Percentiles rank a stretch among this genome's conserved stretches.
Evolutionary conservation across 30 jellyfish, hydroid and myxozoan genomes (phyloP).

Genomic region (Phacellophora camtschatica): DNA sequence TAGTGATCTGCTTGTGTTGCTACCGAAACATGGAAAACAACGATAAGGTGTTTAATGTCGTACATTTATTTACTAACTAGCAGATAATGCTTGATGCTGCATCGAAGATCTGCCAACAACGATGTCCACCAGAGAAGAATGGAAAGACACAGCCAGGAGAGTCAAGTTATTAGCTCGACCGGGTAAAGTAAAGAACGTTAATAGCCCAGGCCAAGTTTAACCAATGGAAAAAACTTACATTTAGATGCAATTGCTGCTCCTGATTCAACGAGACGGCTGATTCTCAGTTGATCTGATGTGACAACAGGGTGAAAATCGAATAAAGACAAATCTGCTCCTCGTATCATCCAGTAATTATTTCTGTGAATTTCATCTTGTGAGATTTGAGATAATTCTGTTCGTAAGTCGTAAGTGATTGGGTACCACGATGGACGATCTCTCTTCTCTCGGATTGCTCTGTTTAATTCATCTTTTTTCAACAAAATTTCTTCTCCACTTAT

Average conservation of each 20-base stretch:
- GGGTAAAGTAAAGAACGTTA: too few species aligned
- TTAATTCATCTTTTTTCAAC: not conserved
- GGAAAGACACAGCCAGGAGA: too few species aligned
- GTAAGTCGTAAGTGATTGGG: constrained; percentile 1
- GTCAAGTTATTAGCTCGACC: too few species aligned
- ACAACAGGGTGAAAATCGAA: constrained; percentile 37
- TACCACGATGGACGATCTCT: constrained; percentile 7
- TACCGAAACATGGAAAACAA: too few species aligned
- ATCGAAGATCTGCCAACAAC: too few species aligned
- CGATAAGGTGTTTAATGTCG: too few species aligned
- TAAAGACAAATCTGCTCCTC: constrained; percentile 15
- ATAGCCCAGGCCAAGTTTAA: too few species aligned
- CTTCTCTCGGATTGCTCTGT: not conserved
- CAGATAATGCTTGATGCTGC: too few species aligned
- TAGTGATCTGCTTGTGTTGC: too few species aligned
- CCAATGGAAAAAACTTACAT: constrained; percentile 76
- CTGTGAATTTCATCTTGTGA: not conserved
- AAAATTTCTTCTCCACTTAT: constrained; percentile 25
- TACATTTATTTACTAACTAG: too few species aligned
- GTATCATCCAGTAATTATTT: constrained; percentile 54
- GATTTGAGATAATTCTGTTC: constrained; percentile 20
- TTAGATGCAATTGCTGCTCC: constrained; percentile 73
- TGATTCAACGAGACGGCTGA: constrained; percentile 62
- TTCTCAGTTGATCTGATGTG: constrained; percentile 46
- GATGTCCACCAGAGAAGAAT: too few species aligned